Evolutionary conservation across 2,113 vertebrate species (phyloP).

Genomic region (Eubucco bourcierii): DNA sequence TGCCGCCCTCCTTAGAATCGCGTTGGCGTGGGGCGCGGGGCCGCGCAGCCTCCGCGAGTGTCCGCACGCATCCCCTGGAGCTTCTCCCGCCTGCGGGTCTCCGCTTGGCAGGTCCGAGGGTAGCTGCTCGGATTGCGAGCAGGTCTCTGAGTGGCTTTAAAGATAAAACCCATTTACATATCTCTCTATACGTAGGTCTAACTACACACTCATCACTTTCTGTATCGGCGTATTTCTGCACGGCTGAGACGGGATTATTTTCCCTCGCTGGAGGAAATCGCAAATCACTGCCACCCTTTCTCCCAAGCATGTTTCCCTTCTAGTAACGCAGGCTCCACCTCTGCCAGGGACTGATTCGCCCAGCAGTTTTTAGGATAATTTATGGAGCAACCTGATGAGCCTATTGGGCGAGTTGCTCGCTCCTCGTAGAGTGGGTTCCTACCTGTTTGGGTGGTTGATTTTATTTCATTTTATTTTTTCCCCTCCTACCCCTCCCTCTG

Average conservation of each 20-base stretch:
- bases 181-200: background rate
- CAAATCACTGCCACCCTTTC: constrained; percentile 37
- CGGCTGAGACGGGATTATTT: too few relatives aligned
- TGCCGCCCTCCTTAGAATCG: background rate
- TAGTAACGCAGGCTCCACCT: constrained; percentile 72
- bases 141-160: background rate
- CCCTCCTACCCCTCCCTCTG: background rate
- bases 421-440: constrained; percentile 48
- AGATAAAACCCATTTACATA: background rate
- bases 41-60: background rate
- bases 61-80: background rate
- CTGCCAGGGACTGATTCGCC: constrained; percentile 64
- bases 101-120: background rate
- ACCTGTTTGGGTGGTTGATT: constrained; percentile 71
- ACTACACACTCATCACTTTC: background rate
- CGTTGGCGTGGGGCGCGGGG: background rate
- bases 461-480: background rate
- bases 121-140: background rate
- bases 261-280: background rate
- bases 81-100: background rate
- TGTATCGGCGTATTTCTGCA: too few relatives aligned
- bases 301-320: constrained; percentile 63
- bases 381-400: constrained; percentile 51
- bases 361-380: constrained; percentile 62
- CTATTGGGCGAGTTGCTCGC: constrained; percentile 67